Base-by-base conservation (phyloP, 1,140 invertebrate species). In the Scaptodrosophila lebanonensis region DNA sequence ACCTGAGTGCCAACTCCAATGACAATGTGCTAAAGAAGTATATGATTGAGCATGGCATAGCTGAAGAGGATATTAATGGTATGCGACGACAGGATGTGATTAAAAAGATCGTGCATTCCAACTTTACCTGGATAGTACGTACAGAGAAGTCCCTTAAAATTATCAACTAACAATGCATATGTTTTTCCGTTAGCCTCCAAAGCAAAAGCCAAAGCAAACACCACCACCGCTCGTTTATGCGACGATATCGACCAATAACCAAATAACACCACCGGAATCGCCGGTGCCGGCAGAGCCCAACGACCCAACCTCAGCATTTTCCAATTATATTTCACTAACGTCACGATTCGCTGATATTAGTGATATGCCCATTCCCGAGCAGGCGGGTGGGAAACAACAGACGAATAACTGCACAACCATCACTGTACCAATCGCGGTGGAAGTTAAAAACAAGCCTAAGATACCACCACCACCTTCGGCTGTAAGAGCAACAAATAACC, bases 21-120 rank as follows among this genome's bases (percentile, higher is more conserved):
- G 83, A 85, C 9, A 85, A 85, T 38, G 76, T 85, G 6, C 53
- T 85, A 4, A 58, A 66, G 25, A 85, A 85, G 45, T 85, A 85
- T 44, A 77, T 85, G 83, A 83, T 85, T 35, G 83, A 85, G 59
- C 71, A 59, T 0, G 72, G 76, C 9, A 85, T 85, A 1, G 61
- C 44, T 9, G 83, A 85, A 39, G 65, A 66, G 25, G 83, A 85
- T 11, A 53, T 85, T 2, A 59, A 44, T 1, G 45, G 56, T 16
- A 77, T 85, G 39, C 57, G 50, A 4, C 63, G 53, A 0, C 56
- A 76, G 17, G 83, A 85, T 9, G 43, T 85, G 3, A 48, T 85
- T 12, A 73, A 51, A 16, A 85, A 83, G 16, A 85, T 85, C 43
- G 60, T 85, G 0, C 83, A 85, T 30, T 85, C 83, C 2, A 75